Evolutionary conservation across 1,140 invertebrate species (phyloP).

Genomic region (Aradophagus sp.): DNA sequence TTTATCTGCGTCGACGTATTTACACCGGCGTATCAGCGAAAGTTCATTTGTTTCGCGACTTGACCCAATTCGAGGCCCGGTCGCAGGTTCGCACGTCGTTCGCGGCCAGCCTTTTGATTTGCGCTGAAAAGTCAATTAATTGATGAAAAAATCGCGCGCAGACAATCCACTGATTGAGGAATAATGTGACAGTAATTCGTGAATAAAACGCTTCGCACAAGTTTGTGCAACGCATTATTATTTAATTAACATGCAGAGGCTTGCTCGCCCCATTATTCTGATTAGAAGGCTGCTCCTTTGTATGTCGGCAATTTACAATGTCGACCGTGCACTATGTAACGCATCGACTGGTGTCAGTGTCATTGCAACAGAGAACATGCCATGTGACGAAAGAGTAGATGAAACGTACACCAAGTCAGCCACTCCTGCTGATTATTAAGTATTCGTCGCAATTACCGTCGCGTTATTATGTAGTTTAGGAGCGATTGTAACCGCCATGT

Average conservation of each 20-base stretch:
- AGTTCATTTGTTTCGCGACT: no score
- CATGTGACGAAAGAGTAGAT: conserved; percentile 45
- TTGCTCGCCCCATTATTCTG: conserved; percentile 56
- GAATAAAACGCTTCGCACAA: conserved; percentile 28
- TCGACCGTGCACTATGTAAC: conserved; percentile 40
- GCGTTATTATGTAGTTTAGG: conserved; percentile 55
- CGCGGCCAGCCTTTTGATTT: no score
- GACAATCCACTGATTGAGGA: not conserved
- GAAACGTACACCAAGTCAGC: conserved; percentile 32
- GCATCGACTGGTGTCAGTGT: conserved; percentile 46
- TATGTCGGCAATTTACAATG: conserved; percentile 58
- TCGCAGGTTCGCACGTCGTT: no score
- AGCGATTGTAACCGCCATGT: conserved; percentile 46
- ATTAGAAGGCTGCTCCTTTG: conserved; percentile 59
- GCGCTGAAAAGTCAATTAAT: no score
- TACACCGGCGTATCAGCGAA: no score
- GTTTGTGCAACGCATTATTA: conserved; percentile 45
- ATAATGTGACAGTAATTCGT: conserved; percentile 10
- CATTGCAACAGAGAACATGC: conserved; percentile 42
- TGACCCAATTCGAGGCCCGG: no score
- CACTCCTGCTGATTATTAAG: conserved; percentile 53
- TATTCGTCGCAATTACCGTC: conserved; percentile 53
- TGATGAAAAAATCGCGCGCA: not conserved
- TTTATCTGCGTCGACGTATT: no score
- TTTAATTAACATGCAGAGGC: conserved; percentile 58